Evolutionary conservation across 92 coral and sea anemone species (phyloP).

Genomic region (Bergia sp.): DNA sequence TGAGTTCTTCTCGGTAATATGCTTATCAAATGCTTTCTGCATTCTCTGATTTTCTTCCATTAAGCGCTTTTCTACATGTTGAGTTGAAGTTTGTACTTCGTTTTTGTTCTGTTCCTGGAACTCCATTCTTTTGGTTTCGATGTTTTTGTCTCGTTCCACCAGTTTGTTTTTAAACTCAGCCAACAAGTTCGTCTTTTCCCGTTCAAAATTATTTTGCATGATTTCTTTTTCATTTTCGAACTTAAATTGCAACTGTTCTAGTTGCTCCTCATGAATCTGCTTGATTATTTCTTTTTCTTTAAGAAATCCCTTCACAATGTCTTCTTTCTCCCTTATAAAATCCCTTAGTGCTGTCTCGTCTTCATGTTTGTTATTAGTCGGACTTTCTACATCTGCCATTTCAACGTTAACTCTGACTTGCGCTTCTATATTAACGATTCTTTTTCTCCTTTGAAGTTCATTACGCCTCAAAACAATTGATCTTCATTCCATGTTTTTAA

Average conservation of each 20-base stretch:
- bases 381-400: conserved; percentile 12
- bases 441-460: background rate
- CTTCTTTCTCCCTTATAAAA: conserved; percentile 61
- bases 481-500: background rate
- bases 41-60: conserved; percentile 58
- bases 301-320: conserved; percentile 74
- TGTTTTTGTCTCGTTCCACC: conserved; percentile 57
- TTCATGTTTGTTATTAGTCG: background rate
- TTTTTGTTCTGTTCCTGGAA: conserved; percentile 2
- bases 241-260: conserved; percentile 33
- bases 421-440: background rate
- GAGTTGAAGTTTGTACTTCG: conserved; percentile 22
- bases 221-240: conserved; percentile 63
- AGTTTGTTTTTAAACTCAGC: conserved; percentile 58
- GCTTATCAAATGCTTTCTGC: conserved; percentile 53
- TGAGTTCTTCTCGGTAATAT: conserved; percentile 55
- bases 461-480: background rate
- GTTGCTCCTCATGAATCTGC: conserved; percentile 58
- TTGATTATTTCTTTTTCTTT: conserved; percentile 77
- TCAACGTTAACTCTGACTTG: background rate
- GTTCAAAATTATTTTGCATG: conserved; percentile 57
- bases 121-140: conserved; percentile 23
- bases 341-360: conserved; percentile 1
- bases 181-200: conserved; percentile 61
- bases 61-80: conserved; percentile 30